These are phyloP conservation scores for Monoplex corrugatus DNA, from an alignment of 2,888 invertebrate genomes.

Conservation along the genomic window DNA sequence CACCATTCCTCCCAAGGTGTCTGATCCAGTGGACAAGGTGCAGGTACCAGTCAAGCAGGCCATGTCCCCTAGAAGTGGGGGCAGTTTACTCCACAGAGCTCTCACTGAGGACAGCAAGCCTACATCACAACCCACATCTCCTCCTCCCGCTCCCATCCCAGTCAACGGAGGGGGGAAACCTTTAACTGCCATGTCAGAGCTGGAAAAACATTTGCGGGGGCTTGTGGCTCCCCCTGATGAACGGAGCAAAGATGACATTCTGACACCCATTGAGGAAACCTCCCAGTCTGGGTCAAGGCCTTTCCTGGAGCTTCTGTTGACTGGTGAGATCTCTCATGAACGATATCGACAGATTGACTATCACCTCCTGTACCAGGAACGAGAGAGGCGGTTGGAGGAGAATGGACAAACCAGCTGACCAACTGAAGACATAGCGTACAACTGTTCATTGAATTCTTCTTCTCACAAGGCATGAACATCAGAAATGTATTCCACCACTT, in stretches of 20 bases:
- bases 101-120: not conserved
- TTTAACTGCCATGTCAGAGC: conserved; percentile 56
- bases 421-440: not conserved
- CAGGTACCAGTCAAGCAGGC: not conserved
- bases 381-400: conserved; percentile 39
- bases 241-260: conserved; percentile 29
- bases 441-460: not conserved
- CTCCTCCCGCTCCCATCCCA: conserved; percentile 9
- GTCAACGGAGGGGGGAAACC: conserved; percentile 46
- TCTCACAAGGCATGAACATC: too few species aligned
- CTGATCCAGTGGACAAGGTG: not conserved
- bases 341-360: conserved; percentile 59
- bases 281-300: conserved; percentile 41
- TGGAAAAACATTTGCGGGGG: conserved; percentile 60
- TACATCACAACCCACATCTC: conserved; percentile 19
- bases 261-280: not conserved
- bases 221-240: conserved; percentile 47
- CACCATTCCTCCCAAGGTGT: not conserved
- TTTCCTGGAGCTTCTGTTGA: conserved; percentile 61
- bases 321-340: conserved; percentile 63
- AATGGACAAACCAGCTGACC: conserved; percentile 27
- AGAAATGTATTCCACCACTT: too few species aligned
- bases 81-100: not conserved
- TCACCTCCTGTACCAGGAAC: conserved; percentile 55
- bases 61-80: not conserved